Evolutionary conservation across 2,797 vertebrate species (phyloP).

Genomic region (Darevskia mixta): DNA sequence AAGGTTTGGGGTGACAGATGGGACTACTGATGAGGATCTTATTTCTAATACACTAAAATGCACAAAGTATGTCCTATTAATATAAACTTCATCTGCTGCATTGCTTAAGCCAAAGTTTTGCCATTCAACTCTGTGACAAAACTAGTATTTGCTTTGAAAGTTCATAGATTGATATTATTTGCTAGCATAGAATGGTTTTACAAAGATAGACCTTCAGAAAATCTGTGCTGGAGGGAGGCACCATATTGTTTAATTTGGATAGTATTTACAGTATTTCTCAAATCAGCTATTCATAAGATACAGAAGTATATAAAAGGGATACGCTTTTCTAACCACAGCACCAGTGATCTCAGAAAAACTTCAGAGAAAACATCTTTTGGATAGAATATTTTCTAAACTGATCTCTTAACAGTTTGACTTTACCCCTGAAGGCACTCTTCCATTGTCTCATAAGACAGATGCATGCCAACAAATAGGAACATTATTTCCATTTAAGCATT

Average conservation of each 20-base stretch:
- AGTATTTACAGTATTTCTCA: neutral
- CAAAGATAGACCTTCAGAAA: neutral
- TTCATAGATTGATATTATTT: constrained; percentile 8
- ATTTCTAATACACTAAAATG: constrained; percentile 35
- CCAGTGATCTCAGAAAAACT: neutral
- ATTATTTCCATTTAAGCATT: neutral
- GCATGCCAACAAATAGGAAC: neutral
- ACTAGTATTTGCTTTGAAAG: neutral
- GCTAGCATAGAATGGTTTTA: neutral
- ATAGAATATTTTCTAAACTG: neutral
- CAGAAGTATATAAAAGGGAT: too few relatives aligned
- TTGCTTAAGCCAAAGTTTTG: constrained; percentile 49
- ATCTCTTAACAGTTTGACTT: too few relatives aligned
- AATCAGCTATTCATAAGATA: neutral
- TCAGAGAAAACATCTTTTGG: neutral
- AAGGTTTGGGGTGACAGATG: constrained; percentile 18
- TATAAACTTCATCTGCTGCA: constrained; percentile 16
- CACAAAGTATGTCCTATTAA: constrained; percentile 26
- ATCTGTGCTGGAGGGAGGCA: neutral
- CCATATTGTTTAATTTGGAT: neutral
- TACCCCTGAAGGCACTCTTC: too few relatives aligned
- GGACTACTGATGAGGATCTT: constrained; percentile 27
- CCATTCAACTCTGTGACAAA: constrained; percentile 13
- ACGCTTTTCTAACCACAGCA: too few relatives aligned
- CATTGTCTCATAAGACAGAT: too few relatives aligned